phyloP scores from a whole-genome alignment of 2,113 vertebrate genomes.

The Noturus placidus region DNA sequence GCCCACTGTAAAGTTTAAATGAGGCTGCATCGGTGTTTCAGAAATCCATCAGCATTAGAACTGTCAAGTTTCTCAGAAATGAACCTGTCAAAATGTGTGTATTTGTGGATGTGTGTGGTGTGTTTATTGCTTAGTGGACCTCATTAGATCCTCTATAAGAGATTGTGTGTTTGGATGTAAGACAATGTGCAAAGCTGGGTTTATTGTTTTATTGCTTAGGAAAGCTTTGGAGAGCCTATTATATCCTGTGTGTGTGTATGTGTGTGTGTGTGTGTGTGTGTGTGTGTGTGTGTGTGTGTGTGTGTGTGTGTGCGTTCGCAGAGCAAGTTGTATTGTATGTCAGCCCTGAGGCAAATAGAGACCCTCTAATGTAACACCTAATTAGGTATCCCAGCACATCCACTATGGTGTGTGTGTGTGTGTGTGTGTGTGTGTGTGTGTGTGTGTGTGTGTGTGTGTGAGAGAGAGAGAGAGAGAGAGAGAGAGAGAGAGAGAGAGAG shows the following conservation, averaged over 20 bases:
- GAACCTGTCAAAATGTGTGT: conserved; percentile 4
- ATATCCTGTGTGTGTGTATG: conserved; percentile 15
- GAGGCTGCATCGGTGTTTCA: neutral
- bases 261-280: conserved; percentile 31
- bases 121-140: conserved; percentile 30
- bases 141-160: conserved; percentile 15
- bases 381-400: conserved; percentile 33
- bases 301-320: conserved; percentile 25
- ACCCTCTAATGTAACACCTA: conserved; percentile 40
- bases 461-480: neutral
- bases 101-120: neutral
- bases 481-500: neutral
- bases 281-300: conserved; percentile 36
- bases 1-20: conserved; percentile 7
- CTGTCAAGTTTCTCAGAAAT: conserved; percentile 19
- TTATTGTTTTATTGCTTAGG: conserved; percentile 34
- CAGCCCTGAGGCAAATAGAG: conserved; percentile 37
- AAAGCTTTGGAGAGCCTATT: conserved; percentile 30
- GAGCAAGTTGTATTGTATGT: conserved; percentile 18
- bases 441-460: neutral
- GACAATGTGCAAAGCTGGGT: neutral
- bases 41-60: conserved; percentile 5
- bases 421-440: conserved; percentile 17
- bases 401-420: neutral
- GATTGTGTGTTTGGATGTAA: conserved; percentile 3